Percentiles rank a stretch among this genome's conserved stretches.
phyloP scores from a whole-genome alignment of 2,113 vertebrate species.

The Oryzias woworae region DNA sequence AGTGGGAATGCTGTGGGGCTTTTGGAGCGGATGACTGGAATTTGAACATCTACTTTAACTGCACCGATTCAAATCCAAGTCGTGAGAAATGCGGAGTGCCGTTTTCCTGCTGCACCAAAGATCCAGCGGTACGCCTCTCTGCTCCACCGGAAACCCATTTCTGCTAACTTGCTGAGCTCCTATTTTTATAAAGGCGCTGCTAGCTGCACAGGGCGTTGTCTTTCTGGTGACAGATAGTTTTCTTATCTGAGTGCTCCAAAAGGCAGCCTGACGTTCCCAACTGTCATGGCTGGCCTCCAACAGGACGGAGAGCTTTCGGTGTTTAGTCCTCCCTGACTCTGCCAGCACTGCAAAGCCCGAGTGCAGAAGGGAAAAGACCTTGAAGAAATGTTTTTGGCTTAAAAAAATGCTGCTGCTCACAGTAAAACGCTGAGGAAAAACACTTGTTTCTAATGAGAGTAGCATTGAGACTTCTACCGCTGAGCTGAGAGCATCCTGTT shows the following conservation, averaged over 20 bases:
- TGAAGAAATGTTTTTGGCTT: slow-evolving; percentile 30
- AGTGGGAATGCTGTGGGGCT: slow-evolving; percentile 99
- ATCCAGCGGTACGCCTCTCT: slow-evolving; percentile 86
- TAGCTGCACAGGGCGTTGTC: slow-evolving; percentile 3
- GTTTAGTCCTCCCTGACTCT: slow-evolving; percentile 26
- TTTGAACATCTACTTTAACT: slow-evolving; percentile 99
- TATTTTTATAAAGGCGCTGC: not conserved
- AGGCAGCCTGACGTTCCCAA: slow-evolving; percentile 14
- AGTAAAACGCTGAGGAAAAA: slow-evolving; percentile 7
- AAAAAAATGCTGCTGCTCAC: slow-evolving; percentile 9
- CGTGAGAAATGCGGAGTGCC: slow-evolving; percentile 96
- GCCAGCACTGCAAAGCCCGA: slow-evolving; percentile 38
- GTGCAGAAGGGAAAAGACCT: slow-evolving; percentile 29
- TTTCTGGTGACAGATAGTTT: slow-evolving; percentile 15
- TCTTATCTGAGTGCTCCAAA: slow-evolving; percentile 59
- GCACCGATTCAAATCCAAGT: slow-evolving; percentile 95
- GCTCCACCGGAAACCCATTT: too few species aligned
- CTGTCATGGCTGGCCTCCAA: slow-evolving; percentile 42
- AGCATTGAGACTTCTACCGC: slow-evolving; percentile 16
- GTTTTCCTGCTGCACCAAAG: slow-evolving; percentile 98
- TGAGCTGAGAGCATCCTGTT: slow-evolving; percentile 13
- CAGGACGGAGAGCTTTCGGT: slow-evolving; percentile 41
- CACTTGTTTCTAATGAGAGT: slow-evolving; percentile 1
- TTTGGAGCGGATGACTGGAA: slow-evolving; percentile 98
- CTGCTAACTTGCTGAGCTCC: not conserved